phyloP scores from a whole-genome alignment of 2,888 invertebrate genomes.

The Strigamia transsilvanica region DNA sequence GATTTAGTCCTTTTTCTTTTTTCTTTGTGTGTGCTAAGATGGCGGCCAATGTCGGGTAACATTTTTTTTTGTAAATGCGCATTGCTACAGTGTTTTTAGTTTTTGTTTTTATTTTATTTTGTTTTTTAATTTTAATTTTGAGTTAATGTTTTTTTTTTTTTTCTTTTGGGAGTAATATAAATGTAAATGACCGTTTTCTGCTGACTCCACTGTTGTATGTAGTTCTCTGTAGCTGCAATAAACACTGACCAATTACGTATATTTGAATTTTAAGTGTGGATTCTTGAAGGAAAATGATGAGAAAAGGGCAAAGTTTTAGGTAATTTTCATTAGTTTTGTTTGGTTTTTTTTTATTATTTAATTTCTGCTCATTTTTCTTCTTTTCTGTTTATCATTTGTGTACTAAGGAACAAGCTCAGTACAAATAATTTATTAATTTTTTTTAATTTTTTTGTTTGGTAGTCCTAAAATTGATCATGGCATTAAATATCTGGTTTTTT shows the following conservation, averaged over 20 bases:
- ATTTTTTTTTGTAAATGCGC: neutral
- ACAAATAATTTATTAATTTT: neutral
- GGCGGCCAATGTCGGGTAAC: neutral
- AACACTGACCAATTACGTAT: slow-evolving; percentile 51
- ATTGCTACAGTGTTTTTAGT: slow-evolving; percentile 13
- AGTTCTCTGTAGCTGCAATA: slow-evolving; percentile 55
- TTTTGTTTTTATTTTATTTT: slow-evolving; percentile 9
- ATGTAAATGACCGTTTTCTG: slow-evolving; percentile 50
- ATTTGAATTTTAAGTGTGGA: slow-evolving; percentile 15
- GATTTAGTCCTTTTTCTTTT: neutral
- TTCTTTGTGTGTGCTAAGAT: neutral
- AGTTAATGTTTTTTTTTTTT: neutral
- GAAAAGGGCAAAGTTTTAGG: neutral
- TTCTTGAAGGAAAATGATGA: neutral
- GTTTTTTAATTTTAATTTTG: neutral
- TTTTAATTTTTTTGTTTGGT: neutral
- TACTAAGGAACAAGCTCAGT: neutral
- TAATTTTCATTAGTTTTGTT: neutral
- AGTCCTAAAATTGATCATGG: too few relatives aligned
- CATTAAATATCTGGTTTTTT: too few relatives aligned
- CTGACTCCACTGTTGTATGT: slow-evolving; percentile 54
- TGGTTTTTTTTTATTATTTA: neutral
- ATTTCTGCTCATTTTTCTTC: neutral
- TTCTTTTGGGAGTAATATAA: slow-evolving; percentile 23
- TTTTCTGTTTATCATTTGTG: neutral